Base-by-base conservation (phyloP, 2,797 vertebrate species). In the Falco peregrinus region DNA sequence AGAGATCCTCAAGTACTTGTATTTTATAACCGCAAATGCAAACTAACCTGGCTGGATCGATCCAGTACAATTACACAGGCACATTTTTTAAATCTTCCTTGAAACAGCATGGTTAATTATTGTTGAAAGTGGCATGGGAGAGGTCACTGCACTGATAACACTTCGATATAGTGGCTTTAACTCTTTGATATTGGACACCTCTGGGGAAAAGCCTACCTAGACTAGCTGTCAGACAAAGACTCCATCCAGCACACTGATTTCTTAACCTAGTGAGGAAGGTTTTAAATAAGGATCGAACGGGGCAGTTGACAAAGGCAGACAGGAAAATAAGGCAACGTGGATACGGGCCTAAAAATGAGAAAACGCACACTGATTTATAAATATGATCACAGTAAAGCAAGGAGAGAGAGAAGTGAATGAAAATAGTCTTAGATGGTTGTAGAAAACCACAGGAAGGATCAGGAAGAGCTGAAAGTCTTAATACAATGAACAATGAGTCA, bases 81-180 rank as follows among this genome's bases (percentile, higher is more conserved):
- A 74, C 15, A 12, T 26, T 68, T 87, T 80, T 25, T 1, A 6
- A 83, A 64, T 67, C 48, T 90, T 81, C 26, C 68, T 76, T 90
- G 78, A 94, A 96, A 75, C 21, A n/a, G 53, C n/a, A 54, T 45
- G 83, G 94, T 96, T 97, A 96, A 97, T 96, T 89, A 96, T 97
- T 96, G 80, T 47, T 89, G 50, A 61, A 90, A 81, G 86, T 89
- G 71, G 78, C 92, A 90, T 95, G 90, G 74, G 88, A 97, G 84
- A 96, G 95, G 90, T 93, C 94, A 94, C 48, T 41, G 48, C 94
- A 91, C 69, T 75, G 92, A 91, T 95, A 94, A 92, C 61, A 80
- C 24, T 54, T 43, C 63, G 33, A 63, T 53, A 50, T 0, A 50
- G 41, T 29, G 28, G 2, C 87, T 89, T 95, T 92, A 95, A 91